Conservation (phyloP, 2,797 vertebrate species). For the Erithacus rubecula region DNA sequence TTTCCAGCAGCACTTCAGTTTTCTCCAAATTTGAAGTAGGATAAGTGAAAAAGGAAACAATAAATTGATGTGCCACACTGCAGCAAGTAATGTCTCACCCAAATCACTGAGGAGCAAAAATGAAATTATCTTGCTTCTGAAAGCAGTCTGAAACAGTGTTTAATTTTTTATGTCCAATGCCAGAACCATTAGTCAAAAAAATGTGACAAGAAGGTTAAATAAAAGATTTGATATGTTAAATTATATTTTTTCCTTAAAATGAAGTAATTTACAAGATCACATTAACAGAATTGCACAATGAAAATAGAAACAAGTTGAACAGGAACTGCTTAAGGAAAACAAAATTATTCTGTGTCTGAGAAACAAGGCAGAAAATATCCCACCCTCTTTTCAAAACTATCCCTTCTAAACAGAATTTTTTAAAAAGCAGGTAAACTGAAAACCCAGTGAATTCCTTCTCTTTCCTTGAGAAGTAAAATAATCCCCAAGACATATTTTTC, state of each 20-base stretch:
- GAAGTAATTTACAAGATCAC: neutral
- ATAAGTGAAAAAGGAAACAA: neutral
- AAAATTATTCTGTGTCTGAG: neutral
- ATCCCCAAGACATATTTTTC: neutral
- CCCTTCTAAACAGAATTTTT: neutral
- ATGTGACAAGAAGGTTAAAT: neutral
- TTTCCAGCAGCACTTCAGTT: rapidly evolving
- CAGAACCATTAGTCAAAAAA: neutral
- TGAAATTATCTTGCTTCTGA: neutral
- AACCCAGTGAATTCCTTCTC: neutral
- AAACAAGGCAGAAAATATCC: neutral
- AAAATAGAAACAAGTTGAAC: neutral
- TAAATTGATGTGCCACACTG: neutral
- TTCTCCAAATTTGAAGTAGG: neutral
- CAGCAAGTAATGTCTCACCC: neutral
- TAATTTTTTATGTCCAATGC: neutral
- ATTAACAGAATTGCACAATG: neutral
- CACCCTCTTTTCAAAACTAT: neutral
- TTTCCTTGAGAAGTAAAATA: neutral
- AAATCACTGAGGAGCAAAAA: neutral
- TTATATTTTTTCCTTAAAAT: neutral
- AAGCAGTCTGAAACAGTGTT: neutral
- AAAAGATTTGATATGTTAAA: neutral
- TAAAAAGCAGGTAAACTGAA: neutral
- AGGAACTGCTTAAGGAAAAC: neutral